A percentile compares a stretch with the other conserved stretches of the same genome.
Conservation (phyloP, 2,888 invertebrate genomes). For the Baronia brevicornis region DNA sequence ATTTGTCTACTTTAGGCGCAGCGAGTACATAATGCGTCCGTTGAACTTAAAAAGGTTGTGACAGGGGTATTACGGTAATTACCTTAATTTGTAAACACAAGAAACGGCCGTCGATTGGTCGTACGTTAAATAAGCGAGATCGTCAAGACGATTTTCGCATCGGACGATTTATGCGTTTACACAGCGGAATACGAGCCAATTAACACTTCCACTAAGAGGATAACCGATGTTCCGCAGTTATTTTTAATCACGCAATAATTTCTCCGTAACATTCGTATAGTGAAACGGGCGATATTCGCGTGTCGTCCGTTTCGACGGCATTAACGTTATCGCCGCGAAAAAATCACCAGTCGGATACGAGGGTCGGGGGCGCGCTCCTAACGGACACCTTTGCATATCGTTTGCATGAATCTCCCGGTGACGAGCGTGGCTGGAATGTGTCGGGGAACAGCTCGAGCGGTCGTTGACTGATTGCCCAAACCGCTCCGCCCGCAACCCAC, state of each 20-base stretch:
- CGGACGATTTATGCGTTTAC: slow-evolving; percentile 27
- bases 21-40: slow-evolving; percentile 48
- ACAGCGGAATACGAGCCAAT: slow-evolving; percentile 38
- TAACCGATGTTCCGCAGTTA: slow-evolving; percentile 42
- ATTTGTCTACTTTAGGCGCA: slow-evolving; percentile 24
- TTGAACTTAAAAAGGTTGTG: slow-evolving; percentile 72
- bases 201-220: slow-evolving; percentile 36
- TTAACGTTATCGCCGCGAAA: slow-evolving; percentile 22
- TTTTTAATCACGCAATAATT: slow-evolving; percentile 31
- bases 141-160: slow-evolving; percentile 17
- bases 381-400: slow-evolving; percentile 49
- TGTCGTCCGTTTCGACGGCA: background rate
- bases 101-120: slow-evolving; percentile 48
- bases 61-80: slow-evolving; percentile 67
- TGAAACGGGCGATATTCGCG: background rate
- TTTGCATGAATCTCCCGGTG: slow-evolving; percentile 55
- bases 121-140: slow-evolving; percentile 42
- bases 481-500: slow-evolving; percentile 31
- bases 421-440: slow-evolving; percentile 47
- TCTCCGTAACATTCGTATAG: background rate
- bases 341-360: slow-evolving; percentile 27
- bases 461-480: slow-evolving; percentile 55
- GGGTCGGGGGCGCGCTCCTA: slow-evolving; percentile 34
- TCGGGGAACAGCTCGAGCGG: slow-evolving; percentile 41
- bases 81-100: slow-evolving; percentile 70